Evolutionary conservation across 2,113 vertebrate species (phyloP), one percentile per base, ranked within the genome.

Genomic region (Cavia aperea): DNA sequence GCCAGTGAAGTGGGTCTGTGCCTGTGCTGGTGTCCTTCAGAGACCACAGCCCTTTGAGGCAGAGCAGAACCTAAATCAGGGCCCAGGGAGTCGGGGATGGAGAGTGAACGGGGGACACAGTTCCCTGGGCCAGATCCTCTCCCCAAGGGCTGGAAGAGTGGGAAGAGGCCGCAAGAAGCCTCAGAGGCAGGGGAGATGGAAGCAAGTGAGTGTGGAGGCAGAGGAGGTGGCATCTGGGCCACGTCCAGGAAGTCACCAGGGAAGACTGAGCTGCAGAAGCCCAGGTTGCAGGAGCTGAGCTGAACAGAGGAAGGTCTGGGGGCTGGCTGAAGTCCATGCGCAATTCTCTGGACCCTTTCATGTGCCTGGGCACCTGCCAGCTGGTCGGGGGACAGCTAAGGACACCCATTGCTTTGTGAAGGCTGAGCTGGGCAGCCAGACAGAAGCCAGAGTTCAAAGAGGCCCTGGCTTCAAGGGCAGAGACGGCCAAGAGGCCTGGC

Each of bases 121-220:
- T 63, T 92, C 46, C 68, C 72, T 24, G 39, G 60, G 9, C 5
- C 11, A n/a, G n/a, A 11, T 9, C 49, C 70, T 85, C 31, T 39
- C 51, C 36, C 33, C 23, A 46, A 83, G 79, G 24, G 11, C 49
- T 78, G 46, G 33, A 72, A 56, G 26, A 31, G 9, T 51, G 60
- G 36, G n/a, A 56, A 39, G 51, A 49, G 33, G 46, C 51, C 31
- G 26, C 68, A 58, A 78, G 72, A 68, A 39, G 87, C n/a, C 18
- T 75, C 43, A 82, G 54, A 56, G 77, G 36, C n/a, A 15, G 21
- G 15, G 46, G 49, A 3, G 39, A 18, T 14, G n/a, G 62, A 24
- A 15, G 39, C 13, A 0, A 9, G 15, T 3, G 16, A 49, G 72
- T 7, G 18, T 54, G 4, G 66, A 21, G 1, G 15, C 14, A n/a